Percentiles rank a stretch among this genome's conserved stretches.
Conservation (phyloP, 2,113 vertebrate species). For the Sturnira hondurensis region DNA sequence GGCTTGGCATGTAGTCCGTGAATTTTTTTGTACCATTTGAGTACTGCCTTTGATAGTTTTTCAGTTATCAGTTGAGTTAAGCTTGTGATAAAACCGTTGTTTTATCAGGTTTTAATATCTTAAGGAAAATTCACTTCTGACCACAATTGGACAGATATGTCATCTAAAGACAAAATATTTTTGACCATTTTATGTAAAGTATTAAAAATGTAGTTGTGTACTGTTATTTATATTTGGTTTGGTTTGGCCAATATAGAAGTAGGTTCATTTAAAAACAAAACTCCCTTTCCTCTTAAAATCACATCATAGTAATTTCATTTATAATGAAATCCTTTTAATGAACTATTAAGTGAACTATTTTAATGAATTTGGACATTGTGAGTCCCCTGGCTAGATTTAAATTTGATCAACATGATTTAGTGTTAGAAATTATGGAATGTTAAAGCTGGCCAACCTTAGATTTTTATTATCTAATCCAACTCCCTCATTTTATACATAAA, state of each 20-base stretch:
- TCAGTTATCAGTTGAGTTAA: slow-evolving; percentile 24
- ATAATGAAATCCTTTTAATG: slow-evolving; percentile 45
- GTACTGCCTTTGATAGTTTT: slow-evolving; percentile 5
- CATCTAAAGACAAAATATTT: slow-evolving; percentile 24
- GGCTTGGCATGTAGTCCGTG: not conserved
- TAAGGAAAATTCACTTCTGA: slow-evolving; percentile 19
- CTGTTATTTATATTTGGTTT: slow-evolving; percentile 23
- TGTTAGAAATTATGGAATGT: slow-evolving; percentile 6
- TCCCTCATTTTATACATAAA: not conserved
- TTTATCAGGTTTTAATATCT: slow-evolving; percentile 39
- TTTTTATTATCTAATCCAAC: not conserved
- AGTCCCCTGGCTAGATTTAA: slow-evolving; percentile 21
- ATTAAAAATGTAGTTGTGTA: slow-evolving; percentile 15
- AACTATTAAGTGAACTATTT: slow-evolving; percentile 43
- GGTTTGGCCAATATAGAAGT: not conserved
- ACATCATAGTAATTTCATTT: not conserved
- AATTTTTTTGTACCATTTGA: slow-evolving; percentile 44
- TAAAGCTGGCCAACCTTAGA: not conserved
- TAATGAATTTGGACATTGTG: not conserved
- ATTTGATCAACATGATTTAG: slow-evolving; percentile 1
- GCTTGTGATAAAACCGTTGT: slow-evolving; percentile 8
- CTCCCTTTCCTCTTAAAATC: slow-evolving; percentile 37
- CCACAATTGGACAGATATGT: not conserved
- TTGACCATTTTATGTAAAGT: slow-evolving; percentile 22
- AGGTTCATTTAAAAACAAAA: slow-evolving; percentile 40